Percentiles rank a stretch among this genome's conserved stretches.
Conservation (phyloP, 2,797 vertebrate genomes). For the Rachycentron canadum region DNA sequence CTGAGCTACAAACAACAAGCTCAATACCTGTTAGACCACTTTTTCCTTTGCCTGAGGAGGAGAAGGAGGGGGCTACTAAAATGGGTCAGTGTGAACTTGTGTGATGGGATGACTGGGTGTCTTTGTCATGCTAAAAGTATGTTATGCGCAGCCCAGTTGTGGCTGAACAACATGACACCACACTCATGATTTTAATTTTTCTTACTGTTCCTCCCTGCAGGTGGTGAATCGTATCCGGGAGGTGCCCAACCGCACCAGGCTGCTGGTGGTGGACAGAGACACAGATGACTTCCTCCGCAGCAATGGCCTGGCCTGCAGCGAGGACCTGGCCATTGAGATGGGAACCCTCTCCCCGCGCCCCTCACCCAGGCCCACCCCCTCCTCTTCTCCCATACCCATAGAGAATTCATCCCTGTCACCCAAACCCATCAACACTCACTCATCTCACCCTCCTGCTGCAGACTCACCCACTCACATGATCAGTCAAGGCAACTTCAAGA, state of each 20-base stretch:
- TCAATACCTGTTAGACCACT: slow-evolving; percentile 72
- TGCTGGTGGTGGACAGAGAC: slow-evolving; percentile 93
- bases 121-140: slow-evolving; percentile 54
- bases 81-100: slow-evolving; percentile 71
- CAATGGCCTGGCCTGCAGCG: slow-evolving; percentile 86
- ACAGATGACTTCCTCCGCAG: slow-evolving; percentile 90
- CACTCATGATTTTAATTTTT: background rate
- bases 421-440: slow-evolving; percentile 59
- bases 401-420: slow-evolving; percentile 78
- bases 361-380: slow-evolving; percentile 67
- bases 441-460: slow-evolving; percentile 17
- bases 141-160: slow-evolving; percentile 13
- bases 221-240: slow-evolving; percentile 93
- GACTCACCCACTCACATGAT: slow-evolving; percentile 20
- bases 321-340: slow-evolving; percentile 87
- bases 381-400: slow-evolving; percentile 63
- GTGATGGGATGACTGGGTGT: slow-evolving; percentile 64
- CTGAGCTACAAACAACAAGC: slow-evolving; percentile 51
- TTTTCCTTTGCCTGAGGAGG: slow-evolving; percentile 62
- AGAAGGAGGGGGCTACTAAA: slow-evolving; percentile 50
- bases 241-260: slow-evolving; percentile 87
- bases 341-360: slow-evolving; percentile 80
- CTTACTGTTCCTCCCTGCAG: slow-evolving; percentile 71
- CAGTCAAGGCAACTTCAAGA: slow-evolving; percentile 35
- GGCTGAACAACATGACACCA: background rate